Conservation (phyloP, 1,140 invertebrate species). For the Drosophila mayri region DNA sequence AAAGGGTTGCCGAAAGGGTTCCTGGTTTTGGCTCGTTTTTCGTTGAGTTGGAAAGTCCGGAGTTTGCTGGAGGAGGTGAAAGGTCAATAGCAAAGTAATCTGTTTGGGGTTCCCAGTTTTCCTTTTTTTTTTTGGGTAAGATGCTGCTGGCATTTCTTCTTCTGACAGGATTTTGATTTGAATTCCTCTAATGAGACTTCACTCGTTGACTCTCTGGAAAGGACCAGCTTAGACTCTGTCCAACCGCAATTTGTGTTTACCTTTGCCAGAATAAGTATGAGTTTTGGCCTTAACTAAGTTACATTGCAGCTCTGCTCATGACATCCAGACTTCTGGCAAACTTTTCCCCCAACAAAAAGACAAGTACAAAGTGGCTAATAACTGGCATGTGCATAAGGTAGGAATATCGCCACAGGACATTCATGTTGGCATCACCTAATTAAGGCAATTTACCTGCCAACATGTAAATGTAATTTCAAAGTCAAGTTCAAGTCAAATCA, state of each 20-base stretch:
- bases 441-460: constrained; percentile 8
- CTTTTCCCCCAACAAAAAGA: neutral
- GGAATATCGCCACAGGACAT: constrained; percentile 2
- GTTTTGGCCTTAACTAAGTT: neutral
- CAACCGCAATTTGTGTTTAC: constrained; percentile 21
- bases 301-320: neutral
- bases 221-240: neutral
- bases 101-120: constrained; percentile 6
- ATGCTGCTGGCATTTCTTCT: neutral
- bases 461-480: constrained; percentile 4
- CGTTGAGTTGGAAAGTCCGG: constrained; percentile 15
- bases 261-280: neutral
- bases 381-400: neutral
- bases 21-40: constrained; percentile 14
- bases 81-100: constrained; percentile 45
- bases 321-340: constrained; percentile 5
- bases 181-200: constrained; percentile 16
- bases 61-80: constrained; percentile 26
- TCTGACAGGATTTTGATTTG: constrained; percentile 4
- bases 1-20: constrained; percentile 43
- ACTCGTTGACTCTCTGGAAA: neutral
- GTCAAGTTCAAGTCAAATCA: constrained; percentile 12
- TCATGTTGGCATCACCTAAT: constrained; percentile 8
- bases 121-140: constrained; percentile 1
- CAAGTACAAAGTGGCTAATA: constrained; percentile 11